Evolutionary conservation across 1,140 invertebrate species (phyloP).

Genomic region (Drosophila oshimai): DNA sequence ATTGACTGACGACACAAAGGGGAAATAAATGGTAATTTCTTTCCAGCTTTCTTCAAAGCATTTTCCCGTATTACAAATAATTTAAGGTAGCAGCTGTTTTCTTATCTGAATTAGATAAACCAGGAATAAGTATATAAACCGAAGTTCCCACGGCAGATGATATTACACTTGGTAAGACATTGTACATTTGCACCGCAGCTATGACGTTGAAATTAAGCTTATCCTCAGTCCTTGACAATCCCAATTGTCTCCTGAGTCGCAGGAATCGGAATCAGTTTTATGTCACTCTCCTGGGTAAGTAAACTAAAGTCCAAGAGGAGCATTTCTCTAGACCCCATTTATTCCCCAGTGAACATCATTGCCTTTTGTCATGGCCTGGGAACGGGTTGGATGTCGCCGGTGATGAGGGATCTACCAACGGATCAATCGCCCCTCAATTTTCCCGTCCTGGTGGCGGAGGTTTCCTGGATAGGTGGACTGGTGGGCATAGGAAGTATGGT

Average conservation of each 20-base stretch:
- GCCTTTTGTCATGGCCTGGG: conserved; percentile 82
- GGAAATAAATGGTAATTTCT: no score
- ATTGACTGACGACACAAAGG: no score
- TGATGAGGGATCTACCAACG: conserved; percentile 70
- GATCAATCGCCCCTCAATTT: conserved; percentile 58
- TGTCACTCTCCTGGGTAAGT: conserved; percentile 48
- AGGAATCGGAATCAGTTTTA: conserved; percentile 57
- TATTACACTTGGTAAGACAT: neutral
- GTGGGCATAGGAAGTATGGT: conserved; percentile 65
- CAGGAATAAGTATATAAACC: neutral
- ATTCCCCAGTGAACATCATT: conserved; percentile 78
- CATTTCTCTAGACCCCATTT: neutral
- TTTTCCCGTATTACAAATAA: no score
- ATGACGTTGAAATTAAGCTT: conserved; percentile 38
- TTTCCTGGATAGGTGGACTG: conserved; percentile 71
- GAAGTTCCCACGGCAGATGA: neutral
- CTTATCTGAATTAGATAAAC: conserved; percentile 21
- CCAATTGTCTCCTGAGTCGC: conserved; percentile 45
- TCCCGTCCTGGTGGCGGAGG: conserved; percentile 38
- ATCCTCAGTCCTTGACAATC: conserved; percentile 19
- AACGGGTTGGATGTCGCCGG: conserved; percentile 82
- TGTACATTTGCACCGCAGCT: neutral
- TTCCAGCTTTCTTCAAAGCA: no score
- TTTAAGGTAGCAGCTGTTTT: neutral
- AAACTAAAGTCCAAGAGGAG: neutral